Evolutionary conservation across 2,113 vertebrate genomes (phyloP), one percentile per base, ranked within the genome.

Genomic region (Lepus timidus): DNA sequence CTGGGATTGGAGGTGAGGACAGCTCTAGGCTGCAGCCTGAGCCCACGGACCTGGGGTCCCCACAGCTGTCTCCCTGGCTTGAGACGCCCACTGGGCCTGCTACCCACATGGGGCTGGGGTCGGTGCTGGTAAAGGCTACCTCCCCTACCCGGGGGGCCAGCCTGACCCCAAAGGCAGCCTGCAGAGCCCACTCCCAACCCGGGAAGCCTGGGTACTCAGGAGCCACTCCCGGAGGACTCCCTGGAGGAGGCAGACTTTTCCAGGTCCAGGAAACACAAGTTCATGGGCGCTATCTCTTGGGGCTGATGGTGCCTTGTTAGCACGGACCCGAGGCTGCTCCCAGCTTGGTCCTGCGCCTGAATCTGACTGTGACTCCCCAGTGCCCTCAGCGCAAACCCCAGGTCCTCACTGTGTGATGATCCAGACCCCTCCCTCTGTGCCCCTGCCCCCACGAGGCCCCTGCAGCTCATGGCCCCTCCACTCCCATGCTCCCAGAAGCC

Each of bases 171-270:
- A 14, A n/a, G 31, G 44, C 29, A n/a, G 20, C 27, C 67, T 27
- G 49, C 2, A 11, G 55, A n/a, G 12, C 33, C 52, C 44, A 44
- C 44, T 44, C 44, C 44, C 44, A 7, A 44, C 44, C 19, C 49
- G 14, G 11, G 1, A 13, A n/a, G 67, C 36, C 36, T 55, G 14
- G 49, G 88, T 27, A 23, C 4, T 61, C 78, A n/a, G 85, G 20
- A 81, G 64, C 27, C 33, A 13, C 70, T 78, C 65, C 36, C 16
- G 61, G 36, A 76, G 70, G 75, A 39, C 70, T 27, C 3, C 51
- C 19, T 73, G 65, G 89, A 33, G 82, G 44, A 75, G 80, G 33
- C 27, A 33, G 52, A 29, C 65, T 96, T 79, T 94, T 76, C 31
- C 22, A 22, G 83, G 33, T 9, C 51, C 29, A 19, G 88, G 49